Conservation (phyloP, 92 coral and sea anemone genomes). For the Galaxea fascicularis region DNA sequence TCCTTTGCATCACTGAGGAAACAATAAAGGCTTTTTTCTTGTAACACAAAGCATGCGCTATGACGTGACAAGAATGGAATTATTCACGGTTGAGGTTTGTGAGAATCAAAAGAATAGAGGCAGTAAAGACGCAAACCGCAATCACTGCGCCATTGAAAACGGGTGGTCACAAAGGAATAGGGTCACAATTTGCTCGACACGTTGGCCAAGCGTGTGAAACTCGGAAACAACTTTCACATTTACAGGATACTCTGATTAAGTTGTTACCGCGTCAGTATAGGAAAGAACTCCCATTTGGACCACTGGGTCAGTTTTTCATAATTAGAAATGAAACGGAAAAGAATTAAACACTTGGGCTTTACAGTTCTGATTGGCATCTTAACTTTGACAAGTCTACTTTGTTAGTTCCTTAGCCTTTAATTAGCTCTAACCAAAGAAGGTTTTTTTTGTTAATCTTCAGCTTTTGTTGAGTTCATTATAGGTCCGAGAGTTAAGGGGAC, state of each 20-base stretch:
- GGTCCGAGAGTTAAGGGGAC: background rate
- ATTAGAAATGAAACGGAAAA: conserved; percentile 5
- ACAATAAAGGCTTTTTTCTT: background rate
- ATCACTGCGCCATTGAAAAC: background rate
- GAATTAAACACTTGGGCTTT: background rate
- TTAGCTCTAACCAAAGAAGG: conserved; percentile 17
- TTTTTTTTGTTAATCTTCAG: conserved; percentile 15
- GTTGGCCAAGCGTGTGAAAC: background rate
- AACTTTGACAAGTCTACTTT: background rate
- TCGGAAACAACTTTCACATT: background rate
- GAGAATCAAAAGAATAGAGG: background rate
- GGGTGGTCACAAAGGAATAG: background rate
- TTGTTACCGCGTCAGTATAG: background rate
- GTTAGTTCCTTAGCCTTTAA: conserved; percentile 20
- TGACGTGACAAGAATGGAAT: conserved; percentile 21
- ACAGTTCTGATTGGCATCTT: background rate
- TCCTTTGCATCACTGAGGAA: background rate
- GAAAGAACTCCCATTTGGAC: background rate
- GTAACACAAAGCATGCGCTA: background rate
- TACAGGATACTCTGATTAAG: conserved; percentile 12
- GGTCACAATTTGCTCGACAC: too few species aligned
- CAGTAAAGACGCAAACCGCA: background rate
- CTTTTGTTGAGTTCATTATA: conserved; percentile 32
- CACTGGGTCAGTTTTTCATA: conserved; percentile 1
- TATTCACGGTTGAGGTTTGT: background rate